Conservation (phyloP, 1,140 invertebrate species). For the Drosophila murphyi region DNA sequence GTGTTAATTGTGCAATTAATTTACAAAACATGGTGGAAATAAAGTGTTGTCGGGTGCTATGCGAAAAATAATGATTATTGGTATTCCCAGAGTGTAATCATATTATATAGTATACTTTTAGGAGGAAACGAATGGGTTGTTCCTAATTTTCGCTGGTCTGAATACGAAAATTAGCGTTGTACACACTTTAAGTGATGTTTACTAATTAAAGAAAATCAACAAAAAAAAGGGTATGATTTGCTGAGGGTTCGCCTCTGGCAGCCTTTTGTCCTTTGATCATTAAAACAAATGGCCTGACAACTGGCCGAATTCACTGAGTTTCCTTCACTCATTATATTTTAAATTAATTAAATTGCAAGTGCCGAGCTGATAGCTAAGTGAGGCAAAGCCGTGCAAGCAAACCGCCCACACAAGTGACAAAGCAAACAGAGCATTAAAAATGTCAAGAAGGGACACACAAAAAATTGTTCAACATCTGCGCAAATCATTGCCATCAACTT, state of each 20-base stretch:
- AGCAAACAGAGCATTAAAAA: slow-evolving; percentile 54
- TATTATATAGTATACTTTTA: background rate
- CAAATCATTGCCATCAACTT: slow-evolving; percentile 60
- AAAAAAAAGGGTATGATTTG: background rate
- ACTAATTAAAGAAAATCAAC: slow-evolving; percentile 29
- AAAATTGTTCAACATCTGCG: slow-evolving; percentile 1
- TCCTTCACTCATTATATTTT: slow-evolving; percentile 10
- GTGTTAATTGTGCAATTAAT: slow-evolving; percentile 52
- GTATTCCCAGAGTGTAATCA: slow-evolving; percentile 7
- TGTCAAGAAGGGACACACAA: slow-evolving; percentile 20
- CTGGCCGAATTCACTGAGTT: slow-evolving; percentile 22
- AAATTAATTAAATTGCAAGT: slow-evolving; percentile 52
- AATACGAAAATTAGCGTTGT: slow-evolving; percentile 46
- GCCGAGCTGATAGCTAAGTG: slow-evolving; percentile 8
- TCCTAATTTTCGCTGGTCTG: background rate
- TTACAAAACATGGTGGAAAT: background rate
- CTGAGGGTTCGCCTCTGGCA: background rate
- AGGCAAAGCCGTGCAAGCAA: slow-evolving; percentile 9
- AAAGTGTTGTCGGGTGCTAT: background rate
- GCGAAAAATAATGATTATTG: background rate
- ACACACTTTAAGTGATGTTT: slow-evolving; percentile 35
- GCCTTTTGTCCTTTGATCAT: slow-evolving; percentile 43
- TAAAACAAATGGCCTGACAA: slow-evolving; percentile 60
- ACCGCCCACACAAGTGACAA: slow-evolving; percentile 45
- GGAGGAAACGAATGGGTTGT: background rate